These are phyloP conservation scores for Myotis brandtii DNA, from an alignment of 2,113 vertebrate species.

Conservation along the genomic window DNA sequence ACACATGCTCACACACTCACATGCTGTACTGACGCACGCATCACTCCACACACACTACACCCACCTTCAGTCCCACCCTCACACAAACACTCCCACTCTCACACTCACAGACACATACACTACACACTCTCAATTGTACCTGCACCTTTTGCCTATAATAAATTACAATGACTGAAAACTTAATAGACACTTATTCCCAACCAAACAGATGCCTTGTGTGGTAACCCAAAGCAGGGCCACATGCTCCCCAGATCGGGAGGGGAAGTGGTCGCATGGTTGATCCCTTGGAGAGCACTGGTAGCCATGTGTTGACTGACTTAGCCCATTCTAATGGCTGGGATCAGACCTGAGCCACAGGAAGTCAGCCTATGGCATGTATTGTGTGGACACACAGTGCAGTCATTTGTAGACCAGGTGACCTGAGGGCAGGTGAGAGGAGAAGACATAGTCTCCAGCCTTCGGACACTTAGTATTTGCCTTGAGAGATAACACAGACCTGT, in stretches of 20 bases:
- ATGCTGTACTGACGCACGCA: not conserved
- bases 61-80: not conserved
- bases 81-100: not conserved
- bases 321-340: not conserved
- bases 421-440: not conserved
- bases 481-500: not conserved
- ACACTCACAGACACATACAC: not conserved
- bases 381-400: not conserved
- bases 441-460: not conserved
- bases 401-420: not conserved
- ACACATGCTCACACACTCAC: not conserved
- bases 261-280: not conserved
- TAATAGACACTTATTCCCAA: not conserved
- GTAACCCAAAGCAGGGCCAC: not conserved
- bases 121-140: not conserved
- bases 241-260: too few species aligned
- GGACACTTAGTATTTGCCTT: not conserved
- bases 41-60: not conserved
- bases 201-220: not conserved
- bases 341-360: not conserved
- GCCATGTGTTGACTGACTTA: not conserved
- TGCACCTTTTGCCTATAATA: not conserved
- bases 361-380: accelerated
- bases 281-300: not conserved
- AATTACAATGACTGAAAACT: not conserved